phyloP scores from a whole-genome alignment of 92 coral and sea anemone species.

The Zoanthus sansibaricus region DNA sequence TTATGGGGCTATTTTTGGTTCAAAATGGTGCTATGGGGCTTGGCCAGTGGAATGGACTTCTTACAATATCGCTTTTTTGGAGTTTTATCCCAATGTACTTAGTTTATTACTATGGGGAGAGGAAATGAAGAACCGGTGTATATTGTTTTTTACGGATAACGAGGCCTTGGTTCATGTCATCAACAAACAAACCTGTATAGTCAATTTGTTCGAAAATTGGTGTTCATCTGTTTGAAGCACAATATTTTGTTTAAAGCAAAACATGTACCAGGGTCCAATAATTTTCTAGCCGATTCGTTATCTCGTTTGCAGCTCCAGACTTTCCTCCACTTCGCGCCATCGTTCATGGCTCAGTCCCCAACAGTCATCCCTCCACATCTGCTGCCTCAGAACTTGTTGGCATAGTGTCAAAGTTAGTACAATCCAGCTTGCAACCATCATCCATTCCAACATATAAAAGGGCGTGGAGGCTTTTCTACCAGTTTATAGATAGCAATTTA shows the following conservation, averaged over 20 bases:
- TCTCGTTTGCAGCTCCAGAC: neutral
- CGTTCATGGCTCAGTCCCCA: slow-evolving; percentile 56
- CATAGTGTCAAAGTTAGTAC: slow-evolving; percentile 36
- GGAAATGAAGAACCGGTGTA: neutral
- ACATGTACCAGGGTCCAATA: slow-evolving; percentile 58
- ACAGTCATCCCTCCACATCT: slow-evolving; percentile 62
- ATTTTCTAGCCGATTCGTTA: no score
- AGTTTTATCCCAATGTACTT: no score
- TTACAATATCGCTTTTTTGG: no score
- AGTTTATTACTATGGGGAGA: neutral
- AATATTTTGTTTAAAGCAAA: slow-evolving; percentile 33
- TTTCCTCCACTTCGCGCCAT: slow-evolving; percentile 53
- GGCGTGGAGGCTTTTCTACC: no score
- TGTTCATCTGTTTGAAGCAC: slow-evolving; percentile 46
- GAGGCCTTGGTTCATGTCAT: slow-evolving; percentile 72
- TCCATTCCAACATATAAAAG: no score
- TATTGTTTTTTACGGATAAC: slow-evolving; percentile 58
- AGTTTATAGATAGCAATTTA: no score
- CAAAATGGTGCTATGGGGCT: neutral
- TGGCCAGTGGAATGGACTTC: no score
- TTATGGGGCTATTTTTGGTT: neutral
- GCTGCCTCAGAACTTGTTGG: slow-evolving; percentile 61
- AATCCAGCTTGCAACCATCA: neutral
- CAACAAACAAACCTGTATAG: slow-evolving; percentile 70
- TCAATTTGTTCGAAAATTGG: slow-evolving; percentile 67